Evolutionary conservation across 2,113 vertebrate species (phyloP), one percentile per base, ranked within the genome.

Genomic region (Nothoprocta pentlandii): DNA sequence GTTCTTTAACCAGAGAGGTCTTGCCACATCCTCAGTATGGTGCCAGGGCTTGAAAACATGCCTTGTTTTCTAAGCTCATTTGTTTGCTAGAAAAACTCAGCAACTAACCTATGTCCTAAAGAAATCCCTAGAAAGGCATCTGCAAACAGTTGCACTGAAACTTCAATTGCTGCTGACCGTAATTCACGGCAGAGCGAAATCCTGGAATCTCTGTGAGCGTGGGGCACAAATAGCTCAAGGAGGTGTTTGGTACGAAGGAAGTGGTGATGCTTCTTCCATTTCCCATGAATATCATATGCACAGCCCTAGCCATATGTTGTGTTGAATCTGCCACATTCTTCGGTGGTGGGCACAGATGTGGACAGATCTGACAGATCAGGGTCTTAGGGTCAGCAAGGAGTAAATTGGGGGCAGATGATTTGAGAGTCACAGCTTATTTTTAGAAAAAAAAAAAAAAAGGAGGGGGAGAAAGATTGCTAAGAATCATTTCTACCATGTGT

Each of bases 351-450:
- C 97, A 98, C 98, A 97, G 96, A 98, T 97, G 97, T 97, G 96
- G 96, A 96, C 95, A 97, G 97, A 96, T 98, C 94, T 97, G 98
- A 99, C 97, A 98, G 98, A 98, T 93, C 97, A 96, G 97, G 98
- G 99, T 98, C 98, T 96, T 79, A 87, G 98, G 99, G 99, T 99
- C 99, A 98, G 97, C 58, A 96, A 96, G 97, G 97, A 99, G 98
- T 99, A 99, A 99, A 99, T 99, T 99, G 98, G 98, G 99, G 98
- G 99, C 98, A 99, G 99, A 98, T 99, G 98, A 99, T 97, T 98
- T 97, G 97, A 98, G 96, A 97, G 97, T 97, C 97, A 95, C 96
- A 97, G 97, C 97, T 97, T 97, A 98, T 98, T 98, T 98, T 97
- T 97, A 98, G 98, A 80, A 96, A 96, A 93, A 49, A 46, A 23